A percentile compares a stretch with the other conserved stretches of the same genome.
Evolutionary conservation across 2,888 invertebrate species (phyloP).

Genomic region (Melanchra persicariae): DNA sequence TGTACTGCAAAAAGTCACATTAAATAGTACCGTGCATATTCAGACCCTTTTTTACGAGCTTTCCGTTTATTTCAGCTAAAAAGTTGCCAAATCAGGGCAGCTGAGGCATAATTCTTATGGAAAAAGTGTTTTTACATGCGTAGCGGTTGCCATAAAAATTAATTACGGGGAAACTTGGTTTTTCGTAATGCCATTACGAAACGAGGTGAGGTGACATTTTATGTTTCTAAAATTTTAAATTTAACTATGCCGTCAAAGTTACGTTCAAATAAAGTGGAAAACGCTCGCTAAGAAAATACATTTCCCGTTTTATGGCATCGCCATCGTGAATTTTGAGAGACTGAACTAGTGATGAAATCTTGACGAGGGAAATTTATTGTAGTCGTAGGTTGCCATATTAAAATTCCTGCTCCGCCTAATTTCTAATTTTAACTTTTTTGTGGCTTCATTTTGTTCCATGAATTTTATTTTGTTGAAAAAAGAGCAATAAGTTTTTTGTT

Average conservation of each 20-base stretch:
- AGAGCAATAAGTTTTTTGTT: background rate
- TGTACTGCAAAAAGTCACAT: constrained; percentile 66
- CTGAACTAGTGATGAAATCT: constrained; percentile 52
- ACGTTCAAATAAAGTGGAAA: constrained; percentile 57
- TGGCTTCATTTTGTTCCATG: constrained; percentile 3
- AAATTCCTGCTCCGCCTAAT: constrained; percentile 9
- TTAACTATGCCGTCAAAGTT: constrained; percentile 54
- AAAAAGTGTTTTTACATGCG: constrained; percentile 63
- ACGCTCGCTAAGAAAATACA: constrained; percentile 55
- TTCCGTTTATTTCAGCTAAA: constrained; percentile 62
- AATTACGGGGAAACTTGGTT: constrained; percentile 63
- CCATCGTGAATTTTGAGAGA: constrained; percentile 45
- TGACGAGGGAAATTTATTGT: constrained; percentile 44
- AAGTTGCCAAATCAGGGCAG: constrained; percentile 64
- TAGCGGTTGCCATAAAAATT: constrained; percentile 63
- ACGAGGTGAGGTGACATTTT: constrained; percentile 54
- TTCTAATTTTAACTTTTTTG: constrained; percentile 19
- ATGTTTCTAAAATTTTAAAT: constrained; percentile 49
- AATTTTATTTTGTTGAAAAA: background rate
- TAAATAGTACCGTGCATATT: constrained; percentile 60
- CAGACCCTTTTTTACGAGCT: constrained; percentile 64
- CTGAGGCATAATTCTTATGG: constrained; percentile 59
- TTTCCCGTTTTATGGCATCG: constrained; percentile 50
- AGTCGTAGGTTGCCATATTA: constrained; percentile 22
- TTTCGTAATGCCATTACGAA: constrained; percentile 61